A percentile compares a stretch with the other conserved stretches of the same genome.
Evolutionary conservation across 2,888 invertebrate species (phyloP).

Genomic region (Shargacucullia verbasci): DNA sequence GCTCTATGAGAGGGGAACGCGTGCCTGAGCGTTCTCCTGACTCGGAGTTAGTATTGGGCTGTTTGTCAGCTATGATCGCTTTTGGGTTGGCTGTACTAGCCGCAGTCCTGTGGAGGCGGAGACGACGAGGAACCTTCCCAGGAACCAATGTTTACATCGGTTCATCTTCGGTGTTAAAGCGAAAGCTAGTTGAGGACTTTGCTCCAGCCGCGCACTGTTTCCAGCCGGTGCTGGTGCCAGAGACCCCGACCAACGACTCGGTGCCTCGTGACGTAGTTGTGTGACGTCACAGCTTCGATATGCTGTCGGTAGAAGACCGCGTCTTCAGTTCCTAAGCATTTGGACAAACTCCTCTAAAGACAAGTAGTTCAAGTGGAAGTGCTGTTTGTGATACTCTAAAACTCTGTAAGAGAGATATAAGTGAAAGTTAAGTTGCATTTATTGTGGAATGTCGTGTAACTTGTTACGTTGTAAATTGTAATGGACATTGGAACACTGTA

Average conservation of each 20-base stretch:
- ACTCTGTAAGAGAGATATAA: conserved; percentile 62
- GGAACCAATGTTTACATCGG: conserved; percentile 90
- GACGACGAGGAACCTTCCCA: conserved; percentile 87
- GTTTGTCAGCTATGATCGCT: conserved; percentile 88
- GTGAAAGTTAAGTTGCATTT: conserved; percentile 70
- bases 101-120: conserved; percentile 88
- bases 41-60: conserved; percentile 89
- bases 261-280: conserved; percentile 89
- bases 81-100: conserved; percentile 86
- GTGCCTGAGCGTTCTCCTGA: conserved; percentile 86
- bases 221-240: conserved; percentile 89
- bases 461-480: conserved; percentile 66
- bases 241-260: conserved; percentile 79
- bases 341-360: conserved; percentile 71
- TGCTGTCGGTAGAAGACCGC: conserved; percentile 88
- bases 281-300: conserved; percentile 91
- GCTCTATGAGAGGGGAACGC: conserved; percentile 90
- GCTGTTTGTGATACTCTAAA: conserved; percentile 68
- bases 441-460: conserved; percentile 70
- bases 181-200: conserved; percentile 90
- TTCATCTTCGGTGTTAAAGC: conserved; percentile 89
- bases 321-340: conserved; percentile 88
- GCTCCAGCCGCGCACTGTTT: conserved; percentile 86
- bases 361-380: conserved; percentile 68
- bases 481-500: conserved; percentile 68